Base-by-base conservation (phyloP, 2,113 vertebrate genomes). In the Holacanthus passer region DNA sequence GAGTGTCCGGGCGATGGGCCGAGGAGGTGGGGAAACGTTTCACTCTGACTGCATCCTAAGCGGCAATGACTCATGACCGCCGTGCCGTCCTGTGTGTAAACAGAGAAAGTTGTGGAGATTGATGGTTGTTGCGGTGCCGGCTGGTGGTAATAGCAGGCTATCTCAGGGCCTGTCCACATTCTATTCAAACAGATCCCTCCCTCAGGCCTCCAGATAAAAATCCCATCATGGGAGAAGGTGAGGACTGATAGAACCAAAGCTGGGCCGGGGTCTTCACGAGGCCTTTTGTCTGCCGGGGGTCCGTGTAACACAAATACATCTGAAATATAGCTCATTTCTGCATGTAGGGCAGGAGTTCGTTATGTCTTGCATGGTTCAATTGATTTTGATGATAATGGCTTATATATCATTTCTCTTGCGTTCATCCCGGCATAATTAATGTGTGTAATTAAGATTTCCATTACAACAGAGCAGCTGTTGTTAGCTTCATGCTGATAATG, bases 401-500 rank as follows among this genome's bases (percentile, higher is more conserved):
- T 75, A 87, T 92, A 93, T 93, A 90, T 90, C 59, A 83, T 89
- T 90, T 93, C 86, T 91, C 79, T 86, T 86, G 87, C 88, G 90
- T 94, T 93, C 83, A 92, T 89, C 85, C 81, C 62, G 27, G 85
- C 83, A 92, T 94, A 95, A 94, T 93, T 93, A 94, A 95, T 94
- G 90, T 91, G 91, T 91, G 84, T 95, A 93, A 95, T 95, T 94
- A 95, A 93, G 93, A 91, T 93, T 94, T 92, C 77, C 87, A 94
- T 94, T 94, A 94, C 92, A 92, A 93, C 89, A 63, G 80, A 92
- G 90, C 93, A 95, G 94, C 93, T 95, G 93, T 92, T 94, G 92
- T 91, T 93, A 92, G 92, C 91, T 86, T 89, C 90, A 89, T 84
- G 92, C 91, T 92, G 90, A 93, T 94, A 94, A 94, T 94, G 88